phyloP scores from a whole-genome alignment of 2,797 vertebrate species.

The Varecia variegata region DNA sequence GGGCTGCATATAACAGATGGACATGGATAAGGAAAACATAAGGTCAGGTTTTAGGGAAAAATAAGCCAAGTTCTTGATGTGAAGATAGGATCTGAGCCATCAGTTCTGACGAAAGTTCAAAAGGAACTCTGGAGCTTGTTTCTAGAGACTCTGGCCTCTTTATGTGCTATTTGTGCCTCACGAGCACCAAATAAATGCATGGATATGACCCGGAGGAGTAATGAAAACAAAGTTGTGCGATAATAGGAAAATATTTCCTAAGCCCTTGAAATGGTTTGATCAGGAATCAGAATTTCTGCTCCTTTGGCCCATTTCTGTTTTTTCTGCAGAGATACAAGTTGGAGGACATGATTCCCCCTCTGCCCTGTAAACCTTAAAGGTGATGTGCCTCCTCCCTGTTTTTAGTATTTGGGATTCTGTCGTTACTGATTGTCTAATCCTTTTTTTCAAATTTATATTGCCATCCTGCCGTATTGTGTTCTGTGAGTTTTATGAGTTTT shows the following conservation, averaged over 20 bases:
- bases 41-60: neutral
- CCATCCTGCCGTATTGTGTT: neutral
- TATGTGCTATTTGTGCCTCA: neutral
- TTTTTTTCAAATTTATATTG: neutral
- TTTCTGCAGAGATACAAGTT: neutral
- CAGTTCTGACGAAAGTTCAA: neutral
- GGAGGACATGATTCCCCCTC: neutral
- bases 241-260: neutral
- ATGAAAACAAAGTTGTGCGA: neutral
- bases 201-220: neutral
- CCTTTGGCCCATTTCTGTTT: no score
- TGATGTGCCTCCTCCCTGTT: neutral
- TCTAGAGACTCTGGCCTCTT: neutral
- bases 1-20: neutral
- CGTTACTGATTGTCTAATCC: neutral
- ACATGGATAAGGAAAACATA: accelerated
- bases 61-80: neutral
- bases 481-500: neutral
- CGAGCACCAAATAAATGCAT: neutral
- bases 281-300: neutral
- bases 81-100: neutral
- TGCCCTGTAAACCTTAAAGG: neutral
- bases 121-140: neutral
- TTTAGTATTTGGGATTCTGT: neutral
- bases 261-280: neutral